These are phyloP conservation scores for Periparus ater DNA, from an alignment of 2,797 vertebrate genomes.

Conservation along the genomic window DNA sequence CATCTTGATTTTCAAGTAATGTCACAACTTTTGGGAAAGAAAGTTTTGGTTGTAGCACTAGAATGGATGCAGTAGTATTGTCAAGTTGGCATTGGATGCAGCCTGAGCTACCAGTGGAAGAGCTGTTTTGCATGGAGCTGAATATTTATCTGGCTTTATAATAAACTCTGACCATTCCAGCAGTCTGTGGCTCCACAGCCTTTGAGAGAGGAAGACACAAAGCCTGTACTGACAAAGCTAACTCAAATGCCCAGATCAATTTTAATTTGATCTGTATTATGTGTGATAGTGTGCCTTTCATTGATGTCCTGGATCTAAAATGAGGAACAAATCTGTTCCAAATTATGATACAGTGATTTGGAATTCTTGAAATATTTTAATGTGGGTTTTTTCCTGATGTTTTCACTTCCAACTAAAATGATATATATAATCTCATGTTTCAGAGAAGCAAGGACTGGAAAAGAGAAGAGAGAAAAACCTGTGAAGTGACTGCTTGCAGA, in stretches of 20 bases:
- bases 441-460: neutral
- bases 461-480: neutral
- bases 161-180: neutral
- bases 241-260: neutral
- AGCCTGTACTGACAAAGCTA: neutral
- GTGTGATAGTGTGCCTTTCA: neutral
- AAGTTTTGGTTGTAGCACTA: neutral
- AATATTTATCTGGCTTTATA: neutral
- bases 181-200: neutral
- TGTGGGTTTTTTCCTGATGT: rapidly evolving
- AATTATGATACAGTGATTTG: neutral
- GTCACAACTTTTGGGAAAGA: neutral
- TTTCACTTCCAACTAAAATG: neutral
- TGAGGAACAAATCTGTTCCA: neutral
- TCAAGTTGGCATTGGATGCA: neutral
- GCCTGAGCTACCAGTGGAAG: neutral
- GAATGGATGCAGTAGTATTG: neutral
- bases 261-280: neutral
- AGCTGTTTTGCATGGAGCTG: neutral
- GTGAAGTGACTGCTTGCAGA: rapidly evolving
- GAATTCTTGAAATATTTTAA: neutral
- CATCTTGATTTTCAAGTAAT: neutral
- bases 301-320: neutral
- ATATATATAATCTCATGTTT: neutral
- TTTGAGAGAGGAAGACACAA: neutral